Evolutionary conservation across 1,140 invertebrate genomes (phyloP).

Genomic region (Himalopsyche phryganea): DNA sequence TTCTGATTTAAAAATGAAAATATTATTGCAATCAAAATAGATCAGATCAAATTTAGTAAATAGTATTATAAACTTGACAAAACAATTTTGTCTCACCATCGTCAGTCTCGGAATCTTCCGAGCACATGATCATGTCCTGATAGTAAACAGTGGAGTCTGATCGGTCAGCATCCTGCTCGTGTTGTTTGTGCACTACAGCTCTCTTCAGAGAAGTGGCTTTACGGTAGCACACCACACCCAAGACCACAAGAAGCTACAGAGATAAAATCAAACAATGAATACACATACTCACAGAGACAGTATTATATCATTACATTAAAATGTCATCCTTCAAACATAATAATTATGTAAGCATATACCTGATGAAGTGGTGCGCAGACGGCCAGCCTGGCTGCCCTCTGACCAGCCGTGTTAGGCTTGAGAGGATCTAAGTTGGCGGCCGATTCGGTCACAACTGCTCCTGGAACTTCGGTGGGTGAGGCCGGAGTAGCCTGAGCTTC

Average conservation of each 20-base stretch:
- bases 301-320: neutral
- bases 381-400: constrained; percentile 64
- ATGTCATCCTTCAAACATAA: too few species aligned
- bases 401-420: constrained; percentile 61
- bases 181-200: constrained; percentile 70
- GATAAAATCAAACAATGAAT: neutral
- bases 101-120: constrained; percentile 82
- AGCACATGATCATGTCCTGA: constrained; percentile 86
- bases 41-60: too few species aligned
- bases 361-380: constrained; percentile 56
- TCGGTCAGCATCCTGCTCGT: constrained; percentile 74
- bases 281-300: neutral
- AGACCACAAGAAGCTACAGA: constrained; percentile 78
- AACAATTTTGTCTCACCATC: constrained; percentile 69
- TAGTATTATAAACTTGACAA: too few species aligned
- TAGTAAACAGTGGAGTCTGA: constrained; percentile 92
- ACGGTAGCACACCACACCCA: constrained; percentile 84
- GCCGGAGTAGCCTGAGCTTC: constrained; percentile 42
- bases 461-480: neutral
- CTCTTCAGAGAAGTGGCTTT: constrained; percentile 83
- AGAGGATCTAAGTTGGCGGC: constrained; percentile 58
- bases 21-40: too few species aligned
- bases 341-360: too few species aligned
- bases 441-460: constrained; percentile 37
- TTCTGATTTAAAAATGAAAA: too few species aligned